phyloP scores from a whole-genome alignment of 2,888 invertebrate genomes.

The Seira sanloemensis region DNA sequence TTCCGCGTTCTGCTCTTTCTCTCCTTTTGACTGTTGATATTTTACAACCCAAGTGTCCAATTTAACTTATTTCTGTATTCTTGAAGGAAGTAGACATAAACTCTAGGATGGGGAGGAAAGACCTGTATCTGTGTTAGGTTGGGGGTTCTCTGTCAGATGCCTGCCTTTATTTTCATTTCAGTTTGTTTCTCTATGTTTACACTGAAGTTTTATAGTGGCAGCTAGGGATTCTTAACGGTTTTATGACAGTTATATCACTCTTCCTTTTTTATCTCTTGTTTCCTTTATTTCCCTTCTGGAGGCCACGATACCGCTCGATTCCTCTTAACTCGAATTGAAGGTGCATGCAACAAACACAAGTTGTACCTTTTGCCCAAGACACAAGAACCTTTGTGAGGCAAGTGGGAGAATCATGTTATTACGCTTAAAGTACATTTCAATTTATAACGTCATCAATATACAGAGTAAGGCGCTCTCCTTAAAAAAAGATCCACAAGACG shows the following conservation, averaged over 20 bases:
- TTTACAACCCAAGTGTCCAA: slow-evolving; percentile 56
- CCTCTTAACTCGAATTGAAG: background rate
- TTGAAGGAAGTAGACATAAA: slow-evolving; percentile 17
- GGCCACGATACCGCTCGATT: background rate
- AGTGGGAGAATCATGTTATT: too few relatives aligned
- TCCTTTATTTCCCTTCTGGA: too few relatives aligned
- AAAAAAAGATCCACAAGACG: too few relatives aligned
- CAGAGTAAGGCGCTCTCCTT: too few relatives aligned
- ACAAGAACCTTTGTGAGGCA: too few relatives aligned
- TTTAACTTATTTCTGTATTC: slow-evolving; percentile 41
- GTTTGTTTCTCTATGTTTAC: too few relatives aligned
- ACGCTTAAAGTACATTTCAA: too few relatives aligned
- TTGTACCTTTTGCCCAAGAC: too few relatives aligned
- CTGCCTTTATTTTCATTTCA: too few relatives aligned
- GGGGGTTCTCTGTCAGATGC: too few relatives aligned
- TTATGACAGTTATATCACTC: slow-evolving; percentile 45
- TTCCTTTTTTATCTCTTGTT: slow-evolving; percentile 19
- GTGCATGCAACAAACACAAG: background rate
- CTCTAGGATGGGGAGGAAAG: background rate
- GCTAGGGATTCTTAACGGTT: slow-evolving; percentile 42
- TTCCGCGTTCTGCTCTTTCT: background rate
- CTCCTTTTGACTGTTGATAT: slow-evolving; percentile 52
- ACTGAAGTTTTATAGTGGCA: background rate
- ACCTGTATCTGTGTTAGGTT: background rate
- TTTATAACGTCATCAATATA: too few relatives aligned